Percentiles rank a stretch among this genome's conserved stretches.
phyloP scores from a whole-genome alignment of 2,888 invertebrate species.

The Scaeva pyrastri region DNA sequence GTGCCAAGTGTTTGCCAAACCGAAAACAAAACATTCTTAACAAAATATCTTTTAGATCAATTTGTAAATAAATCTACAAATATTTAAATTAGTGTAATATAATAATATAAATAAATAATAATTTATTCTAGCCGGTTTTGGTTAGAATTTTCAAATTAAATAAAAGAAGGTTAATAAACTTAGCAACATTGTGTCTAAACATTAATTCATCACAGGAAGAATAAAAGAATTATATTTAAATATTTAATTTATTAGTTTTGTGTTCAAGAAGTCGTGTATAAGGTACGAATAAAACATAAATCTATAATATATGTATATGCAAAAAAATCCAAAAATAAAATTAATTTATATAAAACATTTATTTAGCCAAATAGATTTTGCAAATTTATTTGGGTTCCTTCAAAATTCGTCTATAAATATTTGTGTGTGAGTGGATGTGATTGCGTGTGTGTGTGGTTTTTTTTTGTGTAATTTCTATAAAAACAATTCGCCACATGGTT shows the following conservation, averaged over 20 bases:
- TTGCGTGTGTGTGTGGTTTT: not conserved
- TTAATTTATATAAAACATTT: not conserved
- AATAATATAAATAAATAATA: not conserved
- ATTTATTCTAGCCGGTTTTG: conserved; percentile 27
- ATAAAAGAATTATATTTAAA: conserved; percentile 29
- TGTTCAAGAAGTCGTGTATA: conserved; percentile 50
- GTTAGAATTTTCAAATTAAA: conserved; percentile 3
- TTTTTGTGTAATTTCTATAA: not conserved
- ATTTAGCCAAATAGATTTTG: conserved; percentile 30
- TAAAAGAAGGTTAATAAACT: conserved; percentile 18
- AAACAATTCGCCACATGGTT: conserved; percentile 37
- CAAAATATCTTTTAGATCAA: not conserved
- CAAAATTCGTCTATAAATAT: not conserved
- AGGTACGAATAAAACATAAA: conserved; percentile 51
- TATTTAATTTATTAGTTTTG: conserved; percentile 20
- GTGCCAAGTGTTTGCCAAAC: conserved; percentile 13
- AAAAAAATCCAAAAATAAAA: not conserved
- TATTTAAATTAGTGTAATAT: not conserved
- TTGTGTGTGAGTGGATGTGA: not conserved
- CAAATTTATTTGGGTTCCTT: not conserved
- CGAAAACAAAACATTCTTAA: not conserved
- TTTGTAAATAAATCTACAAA: not conserved
- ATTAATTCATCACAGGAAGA: conserved; percentile 9
- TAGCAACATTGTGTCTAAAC: conserved; percentile 69
- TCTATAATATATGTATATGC: not conserved